Conservation (phyloP, 2,888 invertebrate species). For the Hyppa rectilinea region DNA sequence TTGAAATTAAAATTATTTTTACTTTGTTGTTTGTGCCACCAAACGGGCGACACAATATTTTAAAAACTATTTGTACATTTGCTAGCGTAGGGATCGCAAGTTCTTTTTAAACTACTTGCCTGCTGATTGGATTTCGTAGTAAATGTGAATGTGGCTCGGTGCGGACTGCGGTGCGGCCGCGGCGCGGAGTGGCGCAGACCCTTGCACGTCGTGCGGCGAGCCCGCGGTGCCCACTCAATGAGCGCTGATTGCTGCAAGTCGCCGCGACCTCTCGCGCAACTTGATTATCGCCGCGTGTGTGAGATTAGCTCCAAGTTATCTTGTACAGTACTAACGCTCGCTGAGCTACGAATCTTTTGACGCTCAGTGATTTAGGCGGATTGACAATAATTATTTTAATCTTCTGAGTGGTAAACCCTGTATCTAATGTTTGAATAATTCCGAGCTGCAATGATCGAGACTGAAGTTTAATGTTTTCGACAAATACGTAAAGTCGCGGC, state of each 20-base stretch:
- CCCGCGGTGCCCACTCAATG: conserved; percentile 67
- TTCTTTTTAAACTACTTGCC: conserved; percentile 61
- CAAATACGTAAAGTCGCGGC: conserved; percentile 10
- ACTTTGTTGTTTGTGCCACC: no score
- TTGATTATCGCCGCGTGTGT: conserved; percentile 68
- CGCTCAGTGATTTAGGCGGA: background rate
- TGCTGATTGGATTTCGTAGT: conserved; percentile 69
- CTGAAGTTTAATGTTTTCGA: background rate
- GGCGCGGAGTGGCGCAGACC: conserved; percentile 24
- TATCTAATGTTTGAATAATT: background rate
- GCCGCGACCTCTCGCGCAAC: conserved; percentile 62
- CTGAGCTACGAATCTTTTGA: background rate
- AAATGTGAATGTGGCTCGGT: conserved; percentile 60
- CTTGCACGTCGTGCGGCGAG: conserved; percentile 1
- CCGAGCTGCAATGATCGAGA: background rate
- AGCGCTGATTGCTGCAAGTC: conserved; percentile 72
- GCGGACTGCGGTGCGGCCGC: conserved; percentile 20
- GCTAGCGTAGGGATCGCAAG: conserved; percentile 46
- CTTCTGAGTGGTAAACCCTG: background rate
- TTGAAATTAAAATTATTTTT: no score
- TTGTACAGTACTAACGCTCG: conserved; percentile 21
- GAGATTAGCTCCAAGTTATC: conserved; percentile 66
- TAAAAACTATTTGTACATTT: conserved; percentile 44
- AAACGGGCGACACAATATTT: conserved; percentile 15
- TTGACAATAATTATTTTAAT: background rate